Evolutionary conservation across 1,140 invertebrate species (phyloP), one percentile per base, ranked within the genome.

Genomic region (Bombus consobrinus): DNA sequence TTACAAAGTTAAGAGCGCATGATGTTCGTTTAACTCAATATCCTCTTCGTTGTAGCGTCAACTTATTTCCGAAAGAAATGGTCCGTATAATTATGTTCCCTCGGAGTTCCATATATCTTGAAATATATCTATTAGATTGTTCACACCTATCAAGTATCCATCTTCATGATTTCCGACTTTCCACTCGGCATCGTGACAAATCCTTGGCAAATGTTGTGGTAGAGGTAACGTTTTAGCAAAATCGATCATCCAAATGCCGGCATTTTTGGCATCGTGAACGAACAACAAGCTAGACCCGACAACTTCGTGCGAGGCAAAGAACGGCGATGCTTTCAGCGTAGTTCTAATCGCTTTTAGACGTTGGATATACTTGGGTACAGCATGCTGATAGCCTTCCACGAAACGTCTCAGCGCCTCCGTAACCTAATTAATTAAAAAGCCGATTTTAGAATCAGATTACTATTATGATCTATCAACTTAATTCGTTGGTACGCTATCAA

Each of bases 81-180:
- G 13, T 66, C 15, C 5, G 18, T 1, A 10, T 15, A 22, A 41
- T 62, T 79, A 80, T 28, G 77, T 78, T 15, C 9, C 57, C 12
- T 88, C 77, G 3, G 87, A 79, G 28, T 86, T 88, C 34, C 80
- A 39, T 72, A 94, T 93, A 32, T 94, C 94, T 88, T 94, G 89
- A 91, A 98, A 98, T 86, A 99, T 97, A 81, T 98, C 97, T 85
- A 99, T 98, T 73, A 99, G 95, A 96, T 99, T 99, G 93, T 99
- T 98, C 22, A 99, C 96, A 64, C 99, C 99, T 87, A 98, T 98
- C 77, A 99, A 96, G 95, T 99, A 99, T 47, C 99, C 99, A 93
- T 99, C 99, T 96, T 99, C 99, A 92, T 99, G 98, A 94, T 99
- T 99, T n/a, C 99, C 99, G 57, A 99, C 98, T 88, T 97, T 97